Conservation (phyloP, 2,888 invertebrate species). For the Drosophila tanythrix region DNA sequence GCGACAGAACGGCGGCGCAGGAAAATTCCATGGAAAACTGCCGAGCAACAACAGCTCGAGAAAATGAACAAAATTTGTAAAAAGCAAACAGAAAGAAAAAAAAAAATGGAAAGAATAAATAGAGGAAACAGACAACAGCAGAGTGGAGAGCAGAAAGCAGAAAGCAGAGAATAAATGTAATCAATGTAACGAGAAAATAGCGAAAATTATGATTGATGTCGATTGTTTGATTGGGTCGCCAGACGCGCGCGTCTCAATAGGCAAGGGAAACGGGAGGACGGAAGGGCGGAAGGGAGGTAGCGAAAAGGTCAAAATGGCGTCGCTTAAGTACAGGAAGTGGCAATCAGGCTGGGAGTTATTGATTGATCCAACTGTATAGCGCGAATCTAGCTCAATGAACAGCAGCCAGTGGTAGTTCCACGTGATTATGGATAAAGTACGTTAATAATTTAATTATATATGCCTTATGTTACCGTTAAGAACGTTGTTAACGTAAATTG, state of each 20-base stretch:
- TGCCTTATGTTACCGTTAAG: background rate
- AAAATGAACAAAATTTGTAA: constrained; percentile 59
- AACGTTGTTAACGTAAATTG: background rate
- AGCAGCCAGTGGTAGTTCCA: background rate
- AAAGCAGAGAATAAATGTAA: constrained; percentile 65
- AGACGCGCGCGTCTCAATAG: constrained; percentile 34
- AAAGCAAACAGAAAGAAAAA: constrained; percentile 26
- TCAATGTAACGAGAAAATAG: constrained; percentile 73
- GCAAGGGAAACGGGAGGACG: background rate
- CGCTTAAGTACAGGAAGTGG: constrained; percentile 52
- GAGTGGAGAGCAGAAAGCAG: constrained; percentile 4
- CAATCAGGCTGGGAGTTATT: constrained; percentile 43
- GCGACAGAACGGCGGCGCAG: constrained; percentile 28
- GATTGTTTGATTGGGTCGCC: constrained; percentile 78
- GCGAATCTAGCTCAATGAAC: background rate
- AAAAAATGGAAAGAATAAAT: constrained; percentile 21
- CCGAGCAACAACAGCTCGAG: constrained; percentile 39
- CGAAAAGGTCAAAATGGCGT: constrained; percentile 51
- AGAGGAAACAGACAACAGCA: constrained; percentile 34
- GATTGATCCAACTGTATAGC: constrained; percentile 27
- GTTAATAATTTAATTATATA: background rate
- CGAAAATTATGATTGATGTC: constrained; percentile 81
- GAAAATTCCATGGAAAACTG: constrained; percentile 57
- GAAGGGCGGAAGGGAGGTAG: background rate
- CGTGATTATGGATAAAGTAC: background rate